phyloP scores from a whole-genome alignment of 1,140 invertebrate species.

The Ectropis grisescens region DNA sequence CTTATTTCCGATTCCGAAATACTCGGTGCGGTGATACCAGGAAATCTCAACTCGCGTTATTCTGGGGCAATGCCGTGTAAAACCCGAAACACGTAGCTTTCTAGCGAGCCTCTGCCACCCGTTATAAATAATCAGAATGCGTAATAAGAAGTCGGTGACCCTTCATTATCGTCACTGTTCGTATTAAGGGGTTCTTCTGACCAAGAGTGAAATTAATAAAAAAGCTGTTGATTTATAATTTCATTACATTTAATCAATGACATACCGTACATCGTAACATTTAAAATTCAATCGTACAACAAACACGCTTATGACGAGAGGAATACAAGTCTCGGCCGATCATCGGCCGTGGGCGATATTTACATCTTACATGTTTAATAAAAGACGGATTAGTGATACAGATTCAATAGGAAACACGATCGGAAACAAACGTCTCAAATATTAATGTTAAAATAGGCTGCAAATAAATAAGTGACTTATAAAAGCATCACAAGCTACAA shows the following conservation, averaged over 20 bases:
- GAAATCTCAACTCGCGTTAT: conserved; percentile 52
- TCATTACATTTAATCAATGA: conserved; percentile 40
- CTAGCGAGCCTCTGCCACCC: conserved; percentile 38
- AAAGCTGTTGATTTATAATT: conserved; percentile 23
- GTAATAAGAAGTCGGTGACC: conserved; percentile 50
- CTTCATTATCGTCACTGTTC: conserved; percentile 18
- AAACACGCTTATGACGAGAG: no score
- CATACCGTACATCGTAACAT: conserved; percentile 39
- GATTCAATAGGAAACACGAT: no score
- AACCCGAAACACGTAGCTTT: conserved; percentile 53
- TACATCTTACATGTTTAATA: no score
- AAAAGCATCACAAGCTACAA: conserved; percentile 6
- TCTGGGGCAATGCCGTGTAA: conserved; percentile 54
- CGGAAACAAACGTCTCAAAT: no score
- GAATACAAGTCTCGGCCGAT: no score
- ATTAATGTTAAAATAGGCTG: background rate
- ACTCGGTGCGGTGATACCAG: conserved; percentile 47
- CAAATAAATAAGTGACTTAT: conserved; percentile 23
- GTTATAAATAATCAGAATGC: conserved; percentile 54
- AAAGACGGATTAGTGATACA: no score
- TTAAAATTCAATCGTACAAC: conserved; percentile 35
- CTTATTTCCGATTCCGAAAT: conserved; percentile 65
- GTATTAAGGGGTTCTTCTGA: no score
- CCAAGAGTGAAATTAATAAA: conserved; percentile 6
- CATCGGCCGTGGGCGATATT: no score